phyloP scores from a whole-genome alignment of 1,140 invertebrate species.

The Caerostris extrusa region DNA sequence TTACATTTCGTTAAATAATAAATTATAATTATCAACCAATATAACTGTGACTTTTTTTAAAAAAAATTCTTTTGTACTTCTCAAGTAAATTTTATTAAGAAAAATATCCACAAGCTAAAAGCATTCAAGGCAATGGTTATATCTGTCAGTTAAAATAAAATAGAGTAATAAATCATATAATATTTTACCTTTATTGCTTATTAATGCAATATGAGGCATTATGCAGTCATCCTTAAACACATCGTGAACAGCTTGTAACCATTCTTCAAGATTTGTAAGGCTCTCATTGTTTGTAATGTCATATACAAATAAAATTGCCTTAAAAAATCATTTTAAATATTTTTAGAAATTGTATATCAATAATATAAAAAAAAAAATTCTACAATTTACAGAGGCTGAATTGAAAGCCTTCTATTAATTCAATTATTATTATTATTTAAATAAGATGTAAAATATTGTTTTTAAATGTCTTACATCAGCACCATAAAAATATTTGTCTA shows the following conservation, averaged over 20 bases:
- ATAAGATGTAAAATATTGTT: no score
- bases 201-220: constrained; percentile 87
- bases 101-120: no score
- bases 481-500: constrained; percentile 91
- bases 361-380: background rate
- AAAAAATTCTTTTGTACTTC: no score
- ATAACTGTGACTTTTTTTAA: no score
- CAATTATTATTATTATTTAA: no score
- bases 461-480: constrained; percentile 86
- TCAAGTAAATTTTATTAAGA: no score
- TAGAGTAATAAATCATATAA: background rate
- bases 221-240: constrained; percentile 84
- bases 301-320: constrained; percentile 92
- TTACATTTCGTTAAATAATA: no score
- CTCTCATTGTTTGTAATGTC: constrained; percentile 91
- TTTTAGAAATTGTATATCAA: background rate
- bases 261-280: constrained; percentile 89
- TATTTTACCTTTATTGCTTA: constrained; percentile 91
- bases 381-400: background rate
- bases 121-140: no score
- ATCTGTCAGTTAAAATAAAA: background rate
- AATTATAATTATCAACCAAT: no score
- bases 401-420: no score
- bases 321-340: constrained; percentile 78
- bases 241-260: constrained; percentile 87